phyloP scores from a whole-genome alignment of 2,797 vertebrate species.

The Arremon brunneinucha region DNA sequence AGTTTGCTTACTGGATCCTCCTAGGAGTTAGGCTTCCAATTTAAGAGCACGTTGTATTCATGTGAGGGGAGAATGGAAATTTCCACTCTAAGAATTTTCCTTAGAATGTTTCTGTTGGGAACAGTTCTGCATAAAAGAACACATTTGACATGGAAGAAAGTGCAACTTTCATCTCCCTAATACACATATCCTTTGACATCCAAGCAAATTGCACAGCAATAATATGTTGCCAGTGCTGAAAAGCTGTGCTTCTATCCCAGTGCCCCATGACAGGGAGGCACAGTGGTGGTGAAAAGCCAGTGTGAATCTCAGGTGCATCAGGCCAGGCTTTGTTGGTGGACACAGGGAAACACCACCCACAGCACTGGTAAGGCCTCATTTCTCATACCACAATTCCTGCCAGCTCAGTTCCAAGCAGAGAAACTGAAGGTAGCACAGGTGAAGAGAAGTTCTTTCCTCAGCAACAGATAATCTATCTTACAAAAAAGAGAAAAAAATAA shows the following conservation, averaged over 20 bases:
- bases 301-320: not conserved
- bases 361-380: accelerated
- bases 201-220: not conserved
- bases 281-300: not conserved
- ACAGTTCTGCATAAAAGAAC: not conserved
- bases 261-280: not conserved
- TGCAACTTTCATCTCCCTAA: not conserved
- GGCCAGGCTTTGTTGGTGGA: not conserved
- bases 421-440: not conserved
- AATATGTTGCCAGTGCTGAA: not conserved
- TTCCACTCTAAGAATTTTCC: constrained; percentile 7
- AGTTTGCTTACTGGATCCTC: constrained; percentile 29
- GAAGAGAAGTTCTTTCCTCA: not conserved
- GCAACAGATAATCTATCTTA: not conserved
- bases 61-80: constrained; percentile 32
- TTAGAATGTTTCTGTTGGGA: not conserved
- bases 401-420: not conserved
- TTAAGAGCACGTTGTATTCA: not conserved
- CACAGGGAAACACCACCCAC: not conserved
- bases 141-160: not conserved
- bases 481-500: not conserved
- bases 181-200: not conserved
- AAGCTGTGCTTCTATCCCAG: not conserved
- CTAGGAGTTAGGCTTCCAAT: constrained; percentile 14
- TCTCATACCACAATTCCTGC: not conserved